Evolutionary conservation across 2,888 invertebrate species (phyloP), one percentile per base, ranked within the genome.

Genomic region (Melangyna quadrimaculata): DNA sequence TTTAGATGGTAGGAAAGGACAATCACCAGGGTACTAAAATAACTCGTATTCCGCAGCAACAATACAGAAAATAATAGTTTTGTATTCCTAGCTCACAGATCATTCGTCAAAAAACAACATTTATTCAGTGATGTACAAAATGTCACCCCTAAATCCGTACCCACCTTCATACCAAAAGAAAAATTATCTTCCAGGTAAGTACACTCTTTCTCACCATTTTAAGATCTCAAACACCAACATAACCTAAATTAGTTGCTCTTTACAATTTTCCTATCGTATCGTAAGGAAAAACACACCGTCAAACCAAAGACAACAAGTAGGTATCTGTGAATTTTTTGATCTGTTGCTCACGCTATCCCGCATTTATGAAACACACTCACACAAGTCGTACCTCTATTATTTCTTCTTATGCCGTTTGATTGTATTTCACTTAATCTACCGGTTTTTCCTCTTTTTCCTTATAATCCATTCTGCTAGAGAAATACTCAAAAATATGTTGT

Each of bases 381-480:
- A 77, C 67, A 48, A 14, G 1, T 8, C 12, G 37, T 81, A n/a
- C n/a, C n/a, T n/a, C n/a, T n/a, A n/a, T n/a, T n/a, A 65, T 81
- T 55, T 71, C 19, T 51, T 63, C 48, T 27, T 69, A 37, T 37
- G 57, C 48, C 2, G 57, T 51, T 32, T 40, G 22, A 57, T 61
- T 59, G 22, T 51, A 48, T 69, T 71, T 71, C 71, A 84, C 84
- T 59, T 19, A 86, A 77, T 79, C 81, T 86, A 86, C 86, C 86
- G 86, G 86, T 86, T 86, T 86, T 86, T 78, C 86, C 55, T 78
- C 86, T 81, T 86, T 80, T 78, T 86, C 48, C 43, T 53, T 72
- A 55, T 80, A 48, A 40, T 22, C 65, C 57, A 77, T 77, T 71
- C 40, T 77, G 73, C 71, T 80, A 77, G 81, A 77, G 81, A 86